Evolutionary conservation across 1,140 invertebrate genomes (phyloP).

Genomic region (Scaptomyza pallida): DNA sequence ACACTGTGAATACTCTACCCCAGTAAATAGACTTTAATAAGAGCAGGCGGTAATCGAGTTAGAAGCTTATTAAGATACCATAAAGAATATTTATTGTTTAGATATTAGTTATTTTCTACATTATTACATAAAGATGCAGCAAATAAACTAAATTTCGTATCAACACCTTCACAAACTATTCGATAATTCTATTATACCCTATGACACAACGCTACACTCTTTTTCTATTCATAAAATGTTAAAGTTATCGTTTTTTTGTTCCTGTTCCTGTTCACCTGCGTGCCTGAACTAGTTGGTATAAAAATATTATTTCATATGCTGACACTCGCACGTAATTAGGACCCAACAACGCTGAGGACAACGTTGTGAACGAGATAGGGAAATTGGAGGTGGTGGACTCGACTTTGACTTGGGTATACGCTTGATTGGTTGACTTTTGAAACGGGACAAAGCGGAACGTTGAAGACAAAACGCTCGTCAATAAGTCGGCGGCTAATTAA

Average conservation of each 20-base stretch:
- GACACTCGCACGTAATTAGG: constrained; percentile 81
- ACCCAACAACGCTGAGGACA: constrained; percentile 21
- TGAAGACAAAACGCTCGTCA: constrained; percentile 15
- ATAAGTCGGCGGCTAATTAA: constrained; percentile 62
- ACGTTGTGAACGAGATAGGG: background rate
- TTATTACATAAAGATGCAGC: too few species aligned
- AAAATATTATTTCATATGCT: constrained; percentile 82
- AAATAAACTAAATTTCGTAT: too few species aligned
- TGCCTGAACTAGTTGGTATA: constrained; percentile 48
- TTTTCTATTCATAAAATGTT: background rate
- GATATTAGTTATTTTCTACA: too few species aligned
- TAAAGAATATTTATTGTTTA: too few species aligned
- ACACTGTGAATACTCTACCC: constrained; percentile 9
- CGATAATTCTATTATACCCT: background rate
- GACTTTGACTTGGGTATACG: constrained; percentile 22
- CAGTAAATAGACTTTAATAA: too few species aligned
- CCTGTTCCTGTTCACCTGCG: too few species aligned
- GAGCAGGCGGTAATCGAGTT: too few species aligned
- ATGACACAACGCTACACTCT: background rate
- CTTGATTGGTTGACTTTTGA: constrained; percentile 60
- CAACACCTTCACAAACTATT: background rate
- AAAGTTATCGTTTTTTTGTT: constrained; percentile 12
- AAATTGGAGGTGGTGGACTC: too few species aligned
- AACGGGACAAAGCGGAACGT: constrained; percentile 14
- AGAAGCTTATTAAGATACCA: too few species aligned